phyloP scores from a whole-genome alignment of 2,888 invertebrate species.

The Noctuana brunneofusca region DNA sequence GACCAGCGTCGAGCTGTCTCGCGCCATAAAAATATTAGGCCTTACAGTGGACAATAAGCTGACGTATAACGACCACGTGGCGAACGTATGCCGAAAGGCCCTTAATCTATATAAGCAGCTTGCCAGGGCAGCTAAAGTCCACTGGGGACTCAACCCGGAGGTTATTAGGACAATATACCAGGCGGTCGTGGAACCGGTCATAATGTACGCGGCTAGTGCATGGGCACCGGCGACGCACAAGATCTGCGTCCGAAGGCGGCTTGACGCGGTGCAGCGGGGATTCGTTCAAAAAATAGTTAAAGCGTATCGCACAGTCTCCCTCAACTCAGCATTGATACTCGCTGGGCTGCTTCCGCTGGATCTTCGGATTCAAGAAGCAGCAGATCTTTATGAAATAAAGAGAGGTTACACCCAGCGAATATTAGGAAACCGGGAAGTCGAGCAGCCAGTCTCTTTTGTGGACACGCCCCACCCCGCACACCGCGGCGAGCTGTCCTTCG shows the following conservation, averaged over 20 bases:
- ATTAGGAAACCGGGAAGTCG: neutral
- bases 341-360: neutral
- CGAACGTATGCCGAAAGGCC: slow-evolving; percentile 16
- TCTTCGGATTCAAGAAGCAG: neutral
- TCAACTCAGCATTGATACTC: neutral
- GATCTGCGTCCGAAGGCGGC: neutral
- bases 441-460: neutral
- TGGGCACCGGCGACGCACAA: slow-evolving; percentile 4
- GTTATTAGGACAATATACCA: slow-evolving; percentile 11
- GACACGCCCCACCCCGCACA: neutral
- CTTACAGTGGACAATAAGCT: neutral
- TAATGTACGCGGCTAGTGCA: slow-evolving; percentile 16
- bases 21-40: neutral
- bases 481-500: neutral
- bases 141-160: slow-evolving; percentile 1
- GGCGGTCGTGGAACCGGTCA: slow-evolving; percentile 6
- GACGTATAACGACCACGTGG: slow-evolving; percentile 22
- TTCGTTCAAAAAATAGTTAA: neutral
- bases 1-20: neutral
- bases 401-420: neutral
- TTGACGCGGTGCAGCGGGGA: neutral
- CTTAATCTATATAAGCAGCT: slow-evolving; percentile 28
- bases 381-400: neutral
- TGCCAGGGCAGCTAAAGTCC: neutral
- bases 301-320: neutral